These are phyloP conservation scores for Alcis repandata DNA, from an alignment of 2,888 invertebrate species.

Conservation along the genomic window DNA sequence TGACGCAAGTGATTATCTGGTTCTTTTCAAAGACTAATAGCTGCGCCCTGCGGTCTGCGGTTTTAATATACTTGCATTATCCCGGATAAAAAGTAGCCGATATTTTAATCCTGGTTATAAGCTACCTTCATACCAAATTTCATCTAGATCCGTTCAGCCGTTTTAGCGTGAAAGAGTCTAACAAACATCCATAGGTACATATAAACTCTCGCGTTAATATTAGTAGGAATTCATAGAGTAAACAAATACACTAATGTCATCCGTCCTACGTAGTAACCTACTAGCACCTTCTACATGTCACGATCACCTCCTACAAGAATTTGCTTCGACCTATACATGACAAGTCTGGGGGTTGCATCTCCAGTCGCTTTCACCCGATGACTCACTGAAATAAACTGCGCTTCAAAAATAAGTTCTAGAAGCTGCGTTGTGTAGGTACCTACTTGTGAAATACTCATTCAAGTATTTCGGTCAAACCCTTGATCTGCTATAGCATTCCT, in stretches of 20 bases:
- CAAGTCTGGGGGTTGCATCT: constrained; percentile 46
- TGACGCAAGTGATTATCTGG: background rate
- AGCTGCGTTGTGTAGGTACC: background rate
- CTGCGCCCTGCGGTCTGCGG: no score
- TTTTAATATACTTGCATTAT: no score
- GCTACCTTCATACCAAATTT: no score
- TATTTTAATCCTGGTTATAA: no score
- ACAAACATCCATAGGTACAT: no score
- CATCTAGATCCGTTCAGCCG: no score
- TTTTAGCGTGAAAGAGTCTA: no score
- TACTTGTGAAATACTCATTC: background rate
- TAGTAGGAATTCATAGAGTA: no score
- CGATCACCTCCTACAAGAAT: constrained; percentile 48
- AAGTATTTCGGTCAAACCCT: constrained; percentile 57
- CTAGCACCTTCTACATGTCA: constrained; percentile 22
- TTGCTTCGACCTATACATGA: constrained; percentile 49
- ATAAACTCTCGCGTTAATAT: no score
- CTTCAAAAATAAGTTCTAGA: constrained; percentile 1
- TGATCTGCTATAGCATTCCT: constrained; percentile 58
- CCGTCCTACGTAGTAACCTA: background rate
- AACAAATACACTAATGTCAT: background rate
- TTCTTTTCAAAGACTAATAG: constrained; percentile 16
- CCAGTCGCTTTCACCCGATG: constrained; percentile 42
- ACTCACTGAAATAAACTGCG: constrained; percentile 45
- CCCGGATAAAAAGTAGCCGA: no score